phyloP scores from a whole-genome alignment of 2,888 invertebrate genomes.

The Eristalinus aeneus region DNA sequence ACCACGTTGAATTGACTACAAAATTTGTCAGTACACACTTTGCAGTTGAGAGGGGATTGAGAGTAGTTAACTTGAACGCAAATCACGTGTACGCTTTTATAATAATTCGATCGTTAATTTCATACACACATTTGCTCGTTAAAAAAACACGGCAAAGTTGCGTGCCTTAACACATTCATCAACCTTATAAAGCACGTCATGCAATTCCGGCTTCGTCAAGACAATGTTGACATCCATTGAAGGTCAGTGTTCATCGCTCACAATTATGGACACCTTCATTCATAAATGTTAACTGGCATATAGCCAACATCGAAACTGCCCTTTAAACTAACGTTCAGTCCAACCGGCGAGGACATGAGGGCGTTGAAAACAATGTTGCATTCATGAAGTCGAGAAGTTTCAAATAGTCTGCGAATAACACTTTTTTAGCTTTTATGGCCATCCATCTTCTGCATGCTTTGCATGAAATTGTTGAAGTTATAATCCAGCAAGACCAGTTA shows the following conservation, averaged over 20 bases:
- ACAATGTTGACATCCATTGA: neutral
- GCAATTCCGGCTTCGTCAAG: neutral
- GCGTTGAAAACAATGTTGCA: neutral
- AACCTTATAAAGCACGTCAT: neutral
- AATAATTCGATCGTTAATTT: neutral
- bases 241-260: neutral
- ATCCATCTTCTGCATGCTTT: neutral
- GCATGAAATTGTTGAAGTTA: neutral
- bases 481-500: neutral
- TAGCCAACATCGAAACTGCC: neutral
- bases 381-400: neutral
- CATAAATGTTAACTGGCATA: neutral
- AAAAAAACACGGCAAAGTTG: neutral
- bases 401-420: neutral
- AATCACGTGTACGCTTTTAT: neutral
- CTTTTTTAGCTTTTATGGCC: neutral
- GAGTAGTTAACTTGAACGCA: neutral
- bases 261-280: neutral
- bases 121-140: neutral
- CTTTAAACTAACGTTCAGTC: neutral
- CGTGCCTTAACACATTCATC: neutral
- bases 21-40: neutral
- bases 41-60: neutral
- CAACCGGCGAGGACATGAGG: neutral
- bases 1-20: neutral